A percentile compares a stretch with the other conserved stretches of the same genome.
phyloP scores from a whole-genome alignment of 2,888 invertebrate genomes.

The Latrodectus hesperus region DNA sequence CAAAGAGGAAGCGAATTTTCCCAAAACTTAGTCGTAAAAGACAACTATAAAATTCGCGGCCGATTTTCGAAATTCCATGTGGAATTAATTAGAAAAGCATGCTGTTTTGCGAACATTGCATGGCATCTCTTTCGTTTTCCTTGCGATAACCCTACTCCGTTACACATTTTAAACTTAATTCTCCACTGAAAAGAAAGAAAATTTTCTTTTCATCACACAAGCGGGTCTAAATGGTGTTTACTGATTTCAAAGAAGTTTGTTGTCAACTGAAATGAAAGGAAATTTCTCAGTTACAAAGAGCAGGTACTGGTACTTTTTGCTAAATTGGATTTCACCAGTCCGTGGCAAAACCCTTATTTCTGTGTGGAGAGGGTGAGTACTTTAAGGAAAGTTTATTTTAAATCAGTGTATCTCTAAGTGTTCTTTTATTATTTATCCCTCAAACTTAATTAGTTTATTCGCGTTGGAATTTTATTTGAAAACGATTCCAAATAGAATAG shows the following conservation, averaged over 20 bases:
- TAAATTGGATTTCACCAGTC: too few relatives aligned
- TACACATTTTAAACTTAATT: constrained; percentile 19
- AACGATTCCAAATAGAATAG: too few relatives aligned
- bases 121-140: constrained; percentile 26
- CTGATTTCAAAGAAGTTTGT: too few relatives aligned
- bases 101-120: constrained; percentile 7
- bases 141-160: constrained; percentile 13
- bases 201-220: background rate
- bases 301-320: too few relatives aligned
- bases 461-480: too few relatives aligned
- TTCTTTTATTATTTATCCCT: too few relatives aligned
- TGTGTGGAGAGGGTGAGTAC: too few relatives aligned
- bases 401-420: too few relatives aligned
- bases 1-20: constrained; percentile 34
- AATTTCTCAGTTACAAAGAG: background rate
- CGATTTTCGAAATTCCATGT: constrained; percentile 36
- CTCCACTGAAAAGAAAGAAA: background rate
- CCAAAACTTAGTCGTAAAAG: constrained; percentile 59
- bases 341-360: too few relatives aligned
- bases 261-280: background rate
- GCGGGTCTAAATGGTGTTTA: too few relatives aligned
- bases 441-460: too few relatives aligned
- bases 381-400: too few relatives aligned
- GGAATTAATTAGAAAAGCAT: constrained; percentile 41
- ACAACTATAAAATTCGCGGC: constrained; percentile 36